Evolutionary conservation across 1,140 invertebrate species (phyloP).

Genomic region (Protaetia brevitarsis): DNA sequence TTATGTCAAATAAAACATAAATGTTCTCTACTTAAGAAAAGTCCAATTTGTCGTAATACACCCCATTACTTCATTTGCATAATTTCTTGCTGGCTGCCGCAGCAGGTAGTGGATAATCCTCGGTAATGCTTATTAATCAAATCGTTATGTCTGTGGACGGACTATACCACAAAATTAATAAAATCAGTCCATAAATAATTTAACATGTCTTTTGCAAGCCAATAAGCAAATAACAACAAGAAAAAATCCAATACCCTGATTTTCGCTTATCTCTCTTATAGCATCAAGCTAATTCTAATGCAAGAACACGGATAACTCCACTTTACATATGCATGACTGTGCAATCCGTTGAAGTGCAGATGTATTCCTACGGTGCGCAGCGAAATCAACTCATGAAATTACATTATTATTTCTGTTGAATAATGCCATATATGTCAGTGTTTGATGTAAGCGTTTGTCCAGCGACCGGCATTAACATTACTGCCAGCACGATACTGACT

Average conservation of each 20-base stretch:
- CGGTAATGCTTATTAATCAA: neutral
- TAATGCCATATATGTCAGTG: slow-evolving; percentile 13
- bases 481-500: slow-evolving; percentile 22
- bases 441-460: slow-evolving; percentile 19
- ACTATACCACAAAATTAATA: neutral
- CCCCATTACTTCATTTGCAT: too few species aligned
- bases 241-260: neutral
- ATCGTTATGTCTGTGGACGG: neutral
- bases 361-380: neutral
- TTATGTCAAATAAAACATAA: too few species aligned
- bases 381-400: slow-evolving; percentile 9
- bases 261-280: neutral
- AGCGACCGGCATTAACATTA: slow-evolving; percentile 15
- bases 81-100: too few species aligned
- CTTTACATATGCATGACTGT: neutral
- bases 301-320: slow-evolving; percentile 6
- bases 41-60: too few species aligned
- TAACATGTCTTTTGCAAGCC: neutral
- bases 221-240: neutral
- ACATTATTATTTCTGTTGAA: slow-evolving; percentile 17
- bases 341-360: neutral
- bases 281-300: neutral
- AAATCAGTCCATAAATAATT: neutral
- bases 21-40: too few species aligned
- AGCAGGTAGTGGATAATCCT: neutral